Evolutionary conservation across 2,113 vertebrate genomes (phyloP).

Genomic region (Alectura lathami): DNA sequence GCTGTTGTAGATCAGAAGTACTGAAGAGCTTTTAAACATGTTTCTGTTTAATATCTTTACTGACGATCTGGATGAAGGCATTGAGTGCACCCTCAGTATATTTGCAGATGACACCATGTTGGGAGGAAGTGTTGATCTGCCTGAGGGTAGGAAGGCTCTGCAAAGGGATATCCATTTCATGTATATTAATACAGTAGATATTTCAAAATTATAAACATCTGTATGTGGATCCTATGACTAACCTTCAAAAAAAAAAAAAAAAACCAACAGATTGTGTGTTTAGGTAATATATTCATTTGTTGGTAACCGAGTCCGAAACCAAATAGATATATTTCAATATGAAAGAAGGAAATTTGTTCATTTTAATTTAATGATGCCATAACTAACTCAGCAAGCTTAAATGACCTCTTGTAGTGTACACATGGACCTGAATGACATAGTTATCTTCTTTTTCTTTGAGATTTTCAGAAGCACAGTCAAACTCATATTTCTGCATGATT

Average conservation of each 20-base stretch:
- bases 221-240: background rate
- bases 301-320: background rate
- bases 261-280: background rate
- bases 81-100: too few relatives aligned
- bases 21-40: background rate
- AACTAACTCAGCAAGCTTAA: background rate
- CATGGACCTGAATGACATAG: background rate
- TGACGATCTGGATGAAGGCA: too few relatives aligned
- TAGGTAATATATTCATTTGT: background rate
- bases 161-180: background rate
- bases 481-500: background rate
- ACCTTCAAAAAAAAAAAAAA: background rate
- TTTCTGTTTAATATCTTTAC: background rate
- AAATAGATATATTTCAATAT: too few relatives aligned
- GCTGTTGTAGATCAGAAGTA: rapidly evolving
- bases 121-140: too few relatives aligned
- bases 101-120: too few relatives aligned
- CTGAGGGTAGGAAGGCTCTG: too few relatives aligned
- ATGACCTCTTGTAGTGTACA: background rate
- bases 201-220: background rate
- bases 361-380: background rate
- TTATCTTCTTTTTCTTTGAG: background rate
- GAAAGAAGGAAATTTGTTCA: background rate
- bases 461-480: background rate
- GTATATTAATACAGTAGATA: background rate